A percentile compares a stretch with the other conserved stretches of the same genome.
Conservation (phyloP, 1,140 invertebrate species). For the Anoplophora glabripennis region DNA sequence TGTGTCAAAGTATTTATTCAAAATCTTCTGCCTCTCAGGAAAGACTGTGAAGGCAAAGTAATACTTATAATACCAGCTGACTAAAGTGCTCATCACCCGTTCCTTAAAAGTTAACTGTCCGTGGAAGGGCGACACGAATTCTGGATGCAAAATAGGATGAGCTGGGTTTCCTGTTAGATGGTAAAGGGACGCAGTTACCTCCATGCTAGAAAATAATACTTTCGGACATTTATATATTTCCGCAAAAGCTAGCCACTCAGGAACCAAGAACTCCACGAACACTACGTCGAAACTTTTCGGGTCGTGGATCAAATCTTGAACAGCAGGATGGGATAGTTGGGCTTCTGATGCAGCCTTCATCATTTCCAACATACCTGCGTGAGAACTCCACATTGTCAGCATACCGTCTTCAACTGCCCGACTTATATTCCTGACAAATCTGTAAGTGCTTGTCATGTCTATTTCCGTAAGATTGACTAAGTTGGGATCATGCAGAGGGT, state of each 20-base stretch:
- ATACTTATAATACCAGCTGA: not conserved
- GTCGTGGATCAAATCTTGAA: constrained; percentile 30
- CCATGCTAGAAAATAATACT: constrained; percentile 33
- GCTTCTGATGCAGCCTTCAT: not conserved
- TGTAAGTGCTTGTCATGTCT: constrained; percentile 21
- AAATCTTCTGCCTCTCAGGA: no score
- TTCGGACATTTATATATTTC: constrained; percentile 34
- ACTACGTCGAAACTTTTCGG: constrained; percentile 43
- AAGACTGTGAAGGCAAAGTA: no score
- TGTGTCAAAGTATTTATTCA: no score
- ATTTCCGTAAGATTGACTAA: constrained; percentile 33
- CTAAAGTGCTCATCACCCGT: constrained; percentile 39
- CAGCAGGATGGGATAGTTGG: constrained; percentile 21
- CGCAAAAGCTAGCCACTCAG: constrained; percentile 32
- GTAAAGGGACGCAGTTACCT: constrained; percentile 24
- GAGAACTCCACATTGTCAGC: not conserved
- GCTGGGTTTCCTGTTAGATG: constrained; percentile 46
- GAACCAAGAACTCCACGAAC: constrained; percentile 37
- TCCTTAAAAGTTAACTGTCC: constrained; percentile 47
- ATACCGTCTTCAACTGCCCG: not conserved
- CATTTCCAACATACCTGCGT: not conserved
- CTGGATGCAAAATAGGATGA: constrained; percentile 50
- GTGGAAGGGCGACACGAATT: constrained; percentile 35
- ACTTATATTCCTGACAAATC: constrained; percentile 14
- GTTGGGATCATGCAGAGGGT: constrained; percentile 27